Base-by-base conservation (phyloP, 2,797 vertebrate genomes). In the Cheirogaleus major region DNA sequence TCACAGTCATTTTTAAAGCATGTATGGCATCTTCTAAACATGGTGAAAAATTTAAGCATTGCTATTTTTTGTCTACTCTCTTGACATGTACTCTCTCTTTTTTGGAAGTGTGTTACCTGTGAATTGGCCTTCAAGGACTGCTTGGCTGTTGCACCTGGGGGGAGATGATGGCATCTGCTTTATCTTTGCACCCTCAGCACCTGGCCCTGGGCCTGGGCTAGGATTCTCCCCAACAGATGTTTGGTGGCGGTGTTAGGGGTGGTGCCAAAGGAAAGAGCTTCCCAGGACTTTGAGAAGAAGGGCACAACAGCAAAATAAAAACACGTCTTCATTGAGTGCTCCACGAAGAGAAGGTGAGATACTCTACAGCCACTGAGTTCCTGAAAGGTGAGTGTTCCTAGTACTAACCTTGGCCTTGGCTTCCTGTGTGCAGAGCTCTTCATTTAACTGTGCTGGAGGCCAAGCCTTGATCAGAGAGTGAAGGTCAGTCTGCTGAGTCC, bases 311-410 rank as follows among this genome's bases (percentile, higher is more conserved):
- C 25, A 69, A 81, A 35, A 72, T 32, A 43, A 67, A 69, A 57
- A 32, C 13, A 22, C 1, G 0, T 67, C n/a, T 80, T 38, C 0
- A 0, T 9, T 23, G 59, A 82, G 52, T 61, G 23, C 15, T 70
- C 30, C n/a, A 6, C 43, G 50, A 23, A 79, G 48, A 91, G 25
- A 73, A 12, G 18, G 7, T 27, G 20, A 55, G 52, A 41, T 30
- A 14, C 0, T 3, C 27, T 35, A n/a, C 65, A 41, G 25, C 15
- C 14, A 52, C 17, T 3, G 25, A 76, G 35, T 50, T 83, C 57
- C 7, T 10, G 45, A 52, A 38, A 52, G 45, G 22, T 41, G 52
- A 59, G 23, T 20, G 50, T 59, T 81, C 57, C 41, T 35, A 10
- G 52, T 30, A 63, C n/a, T 30, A 57, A 25, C 9, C 4, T 41